Percentiles rank a stretch among this genome's conserved stretches.
Evolutionary conservation across 2,888 invertebrate genomes (phyloP).

Genomic region (Bedellia somnulentella): DNA sequence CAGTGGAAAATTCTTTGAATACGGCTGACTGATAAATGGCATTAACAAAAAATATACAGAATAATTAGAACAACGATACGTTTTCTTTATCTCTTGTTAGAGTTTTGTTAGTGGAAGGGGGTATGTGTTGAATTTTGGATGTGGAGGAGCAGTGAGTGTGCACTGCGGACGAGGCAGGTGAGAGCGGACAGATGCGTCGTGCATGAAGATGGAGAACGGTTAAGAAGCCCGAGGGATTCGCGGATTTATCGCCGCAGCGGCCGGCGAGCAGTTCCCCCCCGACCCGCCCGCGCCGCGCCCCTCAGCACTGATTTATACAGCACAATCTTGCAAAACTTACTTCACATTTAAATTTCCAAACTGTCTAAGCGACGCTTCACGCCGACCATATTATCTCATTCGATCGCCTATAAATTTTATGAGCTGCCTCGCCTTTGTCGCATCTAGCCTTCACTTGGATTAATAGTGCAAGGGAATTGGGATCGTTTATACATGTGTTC

Average conservation of each 20-base stretch:
- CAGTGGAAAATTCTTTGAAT: conserved; percentile 41
- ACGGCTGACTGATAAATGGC: conserved; percentile 34
- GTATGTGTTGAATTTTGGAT: neutral
- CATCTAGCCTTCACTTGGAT: conserved; percentile 42
- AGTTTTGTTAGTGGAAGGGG: no score
- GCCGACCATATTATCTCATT: conserved; percentile 61
- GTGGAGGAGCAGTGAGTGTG: conserved; percentile 2
- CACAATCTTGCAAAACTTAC: conserved; percentile 62
- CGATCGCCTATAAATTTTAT: conserved; percentile 62
- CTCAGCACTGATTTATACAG: conserved; percentile 54
- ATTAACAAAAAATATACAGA: conserved; percentile 23
- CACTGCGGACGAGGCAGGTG: conserved; percentile 6
- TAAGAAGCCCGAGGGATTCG: conserved; percentile 48
- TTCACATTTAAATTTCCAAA: conserved; percentile 62
- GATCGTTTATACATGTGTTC: no score
- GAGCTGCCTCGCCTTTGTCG: conserved; percentile 55
- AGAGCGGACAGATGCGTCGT: conserved; percentile 12
- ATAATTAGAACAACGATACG: no score
- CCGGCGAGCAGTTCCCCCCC: conserved; percentile 21
- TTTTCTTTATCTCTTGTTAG: no score
- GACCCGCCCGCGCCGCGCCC: conserved; percentile 17
- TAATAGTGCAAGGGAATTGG: conserved; percentile 36
- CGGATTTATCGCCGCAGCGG: conserved; percentile 50
- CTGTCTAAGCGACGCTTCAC: conserved; percentile 61
- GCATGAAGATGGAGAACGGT: conserved; percentile 43